These are phyloP conservation scores for Morpho achilles DNA, from an alignment of 2,888 invertebrate species.

Conservation along the genomic window DNA sequence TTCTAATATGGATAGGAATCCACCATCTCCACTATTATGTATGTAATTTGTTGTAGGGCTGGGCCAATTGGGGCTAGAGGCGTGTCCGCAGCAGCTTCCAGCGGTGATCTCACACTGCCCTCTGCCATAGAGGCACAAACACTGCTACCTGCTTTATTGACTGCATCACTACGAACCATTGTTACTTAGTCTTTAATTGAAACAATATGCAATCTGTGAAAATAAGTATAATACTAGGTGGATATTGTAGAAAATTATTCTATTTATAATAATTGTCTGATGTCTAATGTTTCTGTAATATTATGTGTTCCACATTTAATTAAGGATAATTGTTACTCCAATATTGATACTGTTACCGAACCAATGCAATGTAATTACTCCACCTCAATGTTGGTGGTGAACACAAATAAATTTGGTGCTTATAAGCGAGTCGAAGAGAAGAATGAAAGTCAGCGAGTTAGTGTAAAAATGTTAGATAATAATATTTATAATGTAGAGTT, in stretches of 20 bases:
- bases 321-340: conserved; percentile 79
- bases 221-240: conserved; percentile 77
- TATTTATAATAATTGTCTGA: conserved; percentile 81
- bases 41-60: conserved; percentile 69
- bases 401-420: conserved; percentile 80
- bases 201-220: conserved; percentile 86
- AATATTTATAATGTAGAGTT: conserved; percentile 79
- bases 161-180: conserved; percentile 80
- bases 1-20: too few species aligned
- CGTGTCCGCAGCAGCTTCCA: conserved; percentile 77
- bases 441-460: conserved; percentile 78
- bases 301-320: conserved; percentile 83
- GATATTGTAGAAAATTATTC: conserved; percentile 80
- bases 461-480: conserved; percentile 78
- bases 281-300: conserved; percentile 80
- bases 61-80: conserved; percentile 84
- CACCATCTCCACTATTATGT: too few species aligned
- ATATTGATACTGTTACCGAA: conserved; percentile 80
- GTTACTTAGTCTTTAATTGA: conserved; percentile 81
- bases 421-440: conserved; percentile 75
- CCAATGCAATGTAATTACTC: conserved; percentile 80
- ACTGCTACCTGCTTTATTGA: conserved; percentile 82
- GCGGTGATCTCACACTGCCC: conserved; percentile 77
- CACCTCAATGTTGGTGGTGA: conserved; percentile 81
- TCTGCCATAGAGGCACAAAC: conserved; percentile 74